Evolutionary conservation across 1,140 invertebrate genomes (phyloP).

Genomic region (Ladona fulva): DNA sequence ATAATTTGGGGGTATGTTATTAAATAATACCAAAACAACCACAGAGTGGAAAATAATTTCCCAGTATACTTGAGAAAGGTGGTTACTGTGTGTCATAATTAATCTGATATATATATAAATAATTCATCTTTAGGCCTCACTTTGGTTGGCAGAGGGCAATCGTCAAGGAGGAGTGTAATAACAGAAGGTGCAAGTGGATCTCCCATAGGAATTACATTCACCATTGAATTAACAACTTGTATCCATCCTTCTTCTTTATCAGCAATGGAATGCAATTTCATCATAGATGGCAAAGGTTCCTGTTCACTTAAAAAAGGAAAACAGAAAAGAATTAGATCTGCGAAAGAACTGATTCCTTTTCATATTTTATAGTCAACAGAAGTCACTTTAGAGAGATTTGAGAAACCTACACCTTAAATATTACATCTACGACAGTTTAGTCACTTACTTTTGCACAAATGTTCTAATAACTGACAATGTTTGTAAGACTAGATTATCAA

Average conservation of each 20-base stretch:
- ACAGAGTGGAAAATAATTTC: too few relatives aligned
- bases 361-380: too few relatives aligned
- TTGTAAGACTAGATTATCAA: slow-evolving; percentile 68
- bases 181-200: slow-evolving; percentile 85
- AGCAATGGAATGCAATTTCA: slow-evolving; percentile 75
- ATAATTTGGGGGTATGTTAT: too few relatives aligned
- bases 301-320: slow-evolving; percentile 59
- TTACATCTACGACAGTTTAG: not conserved
- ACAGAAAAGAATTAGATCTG: slow-evolving; percentile 12
- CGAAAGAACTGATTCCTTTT: too few relatives aligned
- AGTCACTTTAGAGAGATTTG: not conserved
- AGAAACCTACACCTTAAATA: not conserved
- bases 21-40: too few relatives aligned
- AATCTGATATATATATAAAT: too few relatives aligned
- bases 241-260: slow-evolving; percentile 88
- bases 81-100: too few relatives aligned
- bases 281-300: slow-evolving; percentile 73
- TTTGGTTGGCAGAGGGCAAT: slow-evolving; percentile 84
- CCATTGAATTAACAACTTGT: slow-evolving; percentile 77
- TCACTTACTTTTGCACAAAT: slow-evolving; percentile 70
- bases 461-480: slow-evolving; percentile 68
- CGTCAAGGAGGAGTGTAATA: slow-evolving; percentile 81
- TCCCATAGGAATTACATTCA: slow-evolving; percentile 75
- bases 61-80: too few relatives aligned
- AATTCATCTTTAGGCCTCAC: slow-evolving; percentile 42